These are phyloP conservation scores for Pegoplata infirma DNA, from an alignment of 2,888 invertebrate species.

Conservation along the genomic window DNA sequence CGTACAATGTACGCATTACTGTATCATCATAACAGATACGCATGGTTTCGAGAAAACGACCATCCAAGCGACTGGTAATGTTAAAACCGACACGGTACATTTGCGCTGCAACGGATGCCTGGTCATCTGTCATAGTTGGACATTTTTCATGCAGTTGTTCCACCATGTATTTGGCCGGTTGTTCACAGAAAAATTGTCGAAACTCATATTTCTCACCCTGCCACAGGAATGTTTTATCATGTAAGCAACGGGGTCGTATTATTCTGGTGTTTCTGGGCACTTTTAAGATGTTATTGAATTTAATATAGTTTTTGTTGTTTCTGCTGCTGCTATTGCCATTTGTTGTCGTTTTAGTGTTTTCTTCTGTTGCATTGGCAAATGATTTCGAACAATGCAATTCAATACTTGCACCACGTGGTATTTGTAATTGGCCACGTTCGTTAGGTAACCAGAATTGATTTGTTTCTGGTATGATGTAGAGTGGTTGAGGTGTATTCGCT, in stretches of 20 bases:
- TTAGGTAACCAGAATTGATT: constrained; percentile 71
- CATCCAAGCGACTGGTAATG: constrained; percentile 60
- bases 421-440: constrained; percentile 67
- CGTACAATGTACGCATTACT: constrained; percentile 74
- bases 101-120: constrained; percentile 64
- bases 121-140: constrained; percentile 56
- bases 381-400: constrained; percentile 72
- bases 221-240: constrained; percentile 66
- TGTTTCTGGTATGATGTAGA: constrained; percentile 79
- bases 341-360: no score
- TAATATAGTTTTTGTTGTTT: not conserved
- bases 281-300: constrained; percentile 33
- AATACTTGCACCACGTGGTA: constrained; percentile 69
- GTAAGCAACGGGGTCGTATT: constrained; percentile 67
- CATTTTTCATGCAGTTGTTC: constrained; percentile 67
- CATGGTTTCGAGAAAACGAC: constrained; percentile 74
- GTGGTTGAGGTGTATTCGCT: constrained; percentile 82
- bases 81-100: constrained; percentile 77
- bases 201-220: constrained; percentile 67
- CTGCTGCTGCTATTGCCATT: no score
- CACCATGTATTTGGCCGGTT: constrained; percentile 65
- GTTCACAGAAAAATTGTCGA: constrained; percentile 66
- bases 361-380: constrained; percentile 56
- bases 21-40: constrained; percentile 77
- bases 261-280: constrained; percentile 52